Evolutionary conservation across 1,140 invertebrate genomes (phyloP), one percentile per base, ranked within the genome.

Genomic region (Aleiodes sp.): DNA sequence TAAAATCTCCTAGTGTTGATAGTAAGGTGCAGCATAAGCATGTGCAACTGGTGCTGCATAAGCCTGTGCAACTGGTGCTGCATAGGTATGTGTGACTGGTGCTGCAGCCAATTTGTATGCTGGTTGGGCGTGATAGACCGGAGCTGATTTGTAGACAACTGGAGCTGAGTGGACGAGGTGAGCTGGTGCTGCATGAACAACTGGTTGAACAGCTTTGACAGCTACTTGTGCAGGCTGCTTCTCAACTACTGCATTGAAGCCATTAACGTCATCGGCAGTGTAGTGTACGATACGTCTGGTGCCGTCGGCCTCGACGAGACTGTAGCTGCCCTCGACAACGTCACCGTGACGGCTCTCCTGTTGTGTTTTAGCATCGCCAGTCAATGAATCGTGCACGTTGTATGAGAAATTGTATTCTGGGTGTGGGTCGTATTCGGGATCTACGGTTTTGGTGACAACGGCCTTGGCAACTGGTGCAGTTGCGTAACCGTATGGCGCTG

Each of bases 351-450:
- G 60, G 9, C 41, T 26, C 33, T 74, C 73, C 9, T 69, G 26
- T 24, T 74, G 73, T 39, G 24, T 69, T 43, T 74, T 74, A 10
- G 66, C 35, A 33, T 74, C 73, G 35, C 73, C 73, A 39, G 73
- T 74, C 7, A 60, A 26, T 0, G 31, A 31, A 14, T 71, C 70
- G 10, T 67, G 64, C 8, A 71, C 64, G 12, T 37, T 31, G 21
- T 71, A 71, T 6, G 37, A 56, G 59, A 52, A 71, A n/a, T n/a
- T 67, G 64, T 71, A 71, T 21, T 71, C 19, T 0, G 70, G 70
- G 21, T 71, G 64, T 4, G 65, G 57, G 41, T 71, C 70, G 29
- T 52, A 71, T 33, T 71, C 64, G 1, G 64, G 10, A 35, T 67
- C 70, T 7, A 63, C 60, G 16, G 8, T 19, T 37, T 68, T 28